Evolutionary conservation across 2,888 invertebrate genomes (phyloP), one percentile per base, ranked within the genome.

Genomic region (Leistus spinibarbis): DNA sequence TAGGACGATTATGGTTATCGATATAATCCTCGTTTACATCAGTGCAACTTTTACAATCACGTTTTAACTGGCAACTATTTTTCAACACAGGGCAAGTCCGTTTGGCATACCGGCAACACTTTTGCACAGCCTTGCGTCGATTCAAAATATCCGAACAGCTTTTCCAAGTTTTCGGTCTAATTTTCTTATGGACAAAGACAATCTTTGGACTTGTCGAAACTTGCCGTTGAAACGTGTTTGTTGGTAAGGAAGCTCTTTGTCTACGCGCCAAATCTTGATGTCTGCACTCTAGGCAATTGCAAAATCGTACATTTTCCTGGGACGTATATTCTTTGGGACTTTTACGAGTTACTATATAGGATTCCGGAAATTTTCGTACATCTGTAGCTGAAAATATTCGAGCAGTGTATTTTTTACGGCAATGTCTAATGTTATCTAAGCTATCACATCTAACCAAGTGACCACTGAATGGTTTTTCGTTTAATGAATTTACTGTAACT

Each of bases 401-500:
- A 79, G 24, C 79, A 78, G 63, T 78, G 77, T 60, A 81, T 71
- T 71, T 80, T 77, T 67, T 63, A 22, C 23, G 24, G 19, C 66
- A 72, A 73, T 79, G 16, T 81, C 83, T 40, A 84, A 79, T 72
- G 85, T 82, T 57, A 27, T 87, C 87, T 67, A 86, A 79, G 79
- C 85, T 86, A 76, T 84, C 85, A 79, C 83, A 85, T 76, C 84
- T 82, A 56, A 89, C 87, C 75, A 85, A 85, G 77, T 86, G 87
- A 80, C 81, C 82, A 78, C 83, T 83, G 68, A 84, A 83, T 16
- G 88, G 87, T 79, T 87, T 88, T 40, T 1, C 3, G 5, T 7
- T 40, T 81, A 81, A 70, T 79, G 82, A 67, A 81, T 79, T 79
- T 79, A 79, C 76, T 82, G 80, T 54, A 77, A 76, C 76, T 78